phyloP scores from a whole-genome alignment of 2,113 vertebrate species.

The Gavia stellata region DNA sequence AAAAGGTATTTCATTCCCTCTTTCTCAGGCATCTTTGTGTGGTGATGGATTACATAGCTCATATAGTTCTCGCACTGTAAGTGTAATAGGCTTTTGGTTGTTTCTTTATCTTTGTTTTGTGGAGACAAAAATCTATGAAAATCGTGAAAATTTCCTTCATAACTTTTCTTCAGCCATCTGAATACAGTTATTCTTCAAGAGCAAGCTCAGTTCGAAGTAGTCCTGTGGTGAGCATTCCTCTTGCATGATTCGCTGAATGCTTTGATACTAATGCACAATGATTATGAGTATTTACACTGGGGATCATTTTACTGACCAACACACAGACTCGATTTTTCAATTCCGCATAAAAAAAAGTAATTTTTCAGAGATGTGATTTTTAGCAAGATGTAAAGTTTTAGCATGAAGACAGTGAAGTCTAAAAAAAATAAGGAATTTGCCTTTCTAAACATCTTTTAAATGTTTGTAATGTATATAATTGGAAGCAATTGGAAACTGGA shows the following conservation, averaged over 20 bases:
- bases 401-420: background rate
- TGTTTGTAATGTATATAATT: background rate
- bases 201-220: constrained; percentile 87
- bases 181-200: constrained; percentile 89
- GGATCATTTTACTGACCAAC: background rate
- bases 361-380: background rate
- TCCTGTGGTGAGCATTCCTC: constrained; percentile 83
- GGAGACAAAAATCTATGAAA: background rate
- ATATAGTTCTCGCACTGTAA: constrained; percentile 83
- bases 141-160: constrained; percentile 50
- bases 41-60: constrained; percentile 78
- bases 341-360: background rate
- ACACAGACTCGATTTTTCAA: background rate
- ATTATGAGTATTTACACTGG: background rate
- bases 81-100: constrained; percentile 46
- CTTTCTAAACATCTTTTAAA: background rate
- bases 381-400: background rate
- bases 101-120: background rate
- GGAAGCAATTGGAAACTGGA: background rate
- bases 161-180: constrained; percentile 84
- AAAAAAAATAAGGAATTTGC: background rate
- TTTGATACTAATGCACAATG: background rate
- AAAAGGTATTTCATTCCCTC: constrained; percentile 32
- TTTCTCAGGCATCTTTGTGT: constrained; percentile 80
- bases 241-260: constrained; percentile 26